Evolutionary conservation across 2,888 invertebrate genomes (phyloP), one percentile per base, ranked within the genome.

Genomic region (Plebejus argus): DNA sequence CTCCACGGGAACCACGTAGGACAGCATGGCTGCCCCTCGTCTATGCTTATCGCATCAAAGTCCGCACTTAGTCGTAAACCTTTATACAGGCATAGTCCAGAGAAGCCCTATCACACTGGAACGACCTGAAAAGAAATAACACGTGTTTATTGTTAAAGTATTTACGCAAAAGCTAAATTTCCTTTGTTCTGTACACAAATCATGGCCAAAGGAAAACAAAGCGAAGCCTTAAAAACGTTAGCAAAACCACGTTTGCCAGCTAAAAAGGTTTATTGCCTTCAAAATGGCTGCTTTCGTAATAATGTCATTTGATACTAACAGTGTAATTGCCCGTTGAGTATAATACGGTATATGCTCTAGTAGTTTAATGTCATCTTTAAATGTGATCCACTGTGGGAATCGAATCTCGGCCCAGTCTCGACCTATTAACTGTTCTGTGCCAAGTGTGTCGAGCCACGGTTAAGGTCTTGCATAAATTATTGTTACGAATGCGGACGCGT

Each of bases 1-100:
- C 86, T 96, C 97, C 85, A 96, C 95, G 76, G 97, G 97, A 84
- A 97, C 94, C 96, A 97, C 96, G 88, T 97, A 97, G 82, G 97
- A 97, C 93, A 97, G 94, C 97, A 97, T 97, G 79, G 87, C 88
- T 88, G 88, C 76, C 83, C 78, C 66, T 76, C 76, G 75, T 45
- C 33, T 77, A 76, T 74, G 74, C 76, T 82, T 82, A 82, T 71
- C 79, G 53, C 83, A 83, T 83, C 70, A 80, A 83, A 12, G 23
- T 49, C 49, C 53, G 28, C 53, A 49, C 74, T 49, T 53, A 28
- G 23, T 20, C 12, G 49, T 10, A 28, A 18, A 74, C 20, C 74
- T 28, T 53, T 74, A 49, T 18, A 74, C 74, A 74, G 49, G 49
- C 74, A 74, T 53, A 74, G 49, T 49, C 45, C 4, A 15, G 45